A percentile compares a stretch with the other conserved stretches of the same genome.
Conservation (phyloP, 2,113 vertebrate species). For the Brachypteracias leptosomus region DNA sequence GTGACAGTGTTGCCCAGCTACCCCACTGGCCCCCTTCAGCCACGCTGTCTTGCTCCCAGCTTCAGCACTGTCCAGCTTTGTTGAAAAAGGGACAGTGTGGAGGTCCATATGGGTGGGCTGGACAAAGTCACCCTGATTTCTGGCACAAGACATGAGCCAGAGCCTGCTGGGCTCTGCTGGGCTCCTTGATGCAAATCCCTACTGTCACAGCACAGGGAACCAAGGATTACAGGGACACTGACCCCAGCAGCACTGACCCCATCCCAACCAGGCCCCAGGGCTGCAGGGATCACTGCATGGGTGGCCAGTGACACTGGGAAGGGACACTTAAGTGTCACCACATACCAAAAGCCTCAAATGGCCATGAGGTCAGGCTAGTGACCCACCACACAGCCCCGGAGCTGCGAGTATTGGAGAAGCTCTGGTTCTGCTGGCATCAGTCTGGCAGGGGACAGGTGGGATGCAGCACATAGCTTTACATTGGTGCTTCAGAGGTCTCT, state of each 20-base stretch:
- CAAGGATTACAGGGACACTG: not conserved
- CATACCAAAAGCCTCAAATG: not conserved
- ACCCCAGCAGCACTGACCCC: accelerated
- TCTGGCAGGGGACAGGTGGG: not conserved
- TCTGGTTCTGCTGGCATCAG: not conserved
- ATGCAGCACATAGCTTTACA: not conserved
- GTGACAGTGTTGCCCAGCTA: accelerated
- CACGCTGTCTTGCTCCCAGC: not conserved
- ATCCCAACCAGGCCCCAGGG: accelerated
- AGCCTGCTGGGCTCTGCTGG: not conserved
- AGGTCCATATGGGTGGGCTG: not conserved
- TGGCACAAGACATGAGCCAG: not conserved
- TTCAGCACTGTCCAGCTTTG: not conserved
- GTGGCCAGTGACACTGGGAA: not conserved
- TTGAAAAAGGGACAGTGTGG: not conserved
- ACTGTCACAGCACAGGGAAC: accelerated
- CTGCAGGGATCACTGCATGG: not conserved
- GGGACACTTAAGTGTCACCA: not conserved
- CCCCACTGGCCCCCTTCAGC: accelerated
- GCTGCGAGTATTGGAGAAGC: not conserved
- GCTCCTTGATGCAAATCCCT: not conserved
- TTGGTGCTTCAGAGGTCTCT: not conserved
- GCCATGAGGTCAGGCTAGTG: not conserved
- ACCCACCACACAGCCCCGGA: not conserved
- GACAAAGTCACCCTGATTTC: not conserved